Conservation (phyloP, 2,113 vertebrate species). For the Lethenteron reissneri region DNA sequence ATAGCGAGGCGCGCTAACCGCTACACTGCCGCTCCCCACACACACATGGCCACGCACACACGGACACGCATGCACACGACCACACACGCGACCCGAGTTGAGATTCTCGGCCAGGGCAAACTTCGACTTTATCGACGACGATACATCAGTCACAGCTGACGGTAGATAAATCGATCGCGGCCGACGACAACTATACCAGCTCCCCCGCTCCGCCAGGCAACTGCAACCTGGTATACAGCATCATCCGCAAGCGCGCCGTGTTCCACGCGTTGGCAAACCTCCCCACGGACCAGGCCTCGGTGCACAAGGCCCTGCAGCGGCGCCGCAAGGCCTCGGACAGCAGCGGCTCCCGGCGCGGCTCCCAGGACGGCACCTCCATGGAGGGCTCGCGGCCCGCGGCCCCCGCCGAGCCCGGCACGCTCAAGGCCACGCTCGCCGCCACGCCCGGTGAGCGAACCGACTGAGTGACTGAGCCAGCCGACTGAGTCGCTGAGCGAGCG, state of each 20-base stretch:
- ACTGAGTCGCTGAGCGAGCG: no score
- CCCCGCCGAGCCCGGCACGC: constrained; percentile 67
- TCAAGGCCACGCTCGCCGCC: constrained; percentile 72
- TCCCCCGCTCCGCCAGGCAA: constrained; percentile 34
- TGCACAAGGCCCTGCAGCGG: constrained; percentile 74
- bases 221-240: constrained; percentile 80
- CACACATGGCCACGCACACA: no score
- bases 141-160: no score
- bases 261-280: constrained; percentile 93
- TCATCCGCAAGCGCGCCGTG: constrained; percentile 78
- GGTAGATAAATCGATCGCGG: no score
- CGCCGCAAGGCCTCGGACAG: constrained; percentile 44
- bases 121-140: no score
- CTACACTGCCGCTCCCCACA: no score
- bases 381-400: constrained; percentile 75
- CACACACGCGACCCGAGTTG: no score
- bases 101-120: no score
- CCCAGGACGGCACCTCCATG: constrained; percentile 76
- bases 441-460: constrained; percentile 42
- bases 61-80: no score
- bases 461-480: no score
- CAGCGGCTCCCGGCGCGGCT: constrained; percentile 60
- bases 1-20: no score
- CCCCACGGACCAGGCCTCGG: constrained; percentile 44
- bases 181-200: no score